A percentile compares a stretch with the other conserved stretches of the same genome.
These are phyloP conservation scores for Papilio xuthus DNA, from an alignment of 1,140 invertebrate genomes.

Conservation along the genomic window DNA sequence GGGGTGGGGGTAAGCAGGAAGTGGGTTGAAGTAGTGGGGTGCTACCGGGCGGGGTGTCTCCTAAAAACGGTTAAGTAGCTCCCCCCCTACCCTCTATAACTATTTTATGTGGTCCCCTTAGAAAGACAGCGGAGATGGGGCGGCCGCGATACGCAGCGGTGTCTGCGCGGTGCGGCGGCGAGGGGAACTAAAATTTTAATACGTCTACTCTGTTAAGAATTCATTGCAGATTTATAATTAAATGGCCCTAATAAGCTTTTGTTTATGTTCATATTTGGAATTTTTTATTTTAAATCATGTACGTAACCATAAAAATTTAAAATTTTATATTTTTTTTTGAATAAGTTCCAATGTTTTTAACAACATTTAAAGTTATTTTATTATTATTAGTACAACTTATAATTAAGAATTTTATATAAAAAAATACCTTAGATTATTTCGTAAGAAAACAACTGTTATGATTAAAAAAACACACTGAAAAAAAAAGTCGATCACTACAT, in stretches of 20 bases:
- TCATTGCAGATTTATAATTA: slow-evolving; percentile 78
- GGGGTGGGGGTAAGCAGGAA: slow-evolving; percentile 63
- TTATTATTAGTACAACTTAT: too few species aligned
- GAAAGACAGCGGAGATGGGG: slow-evolving; percentile 78
- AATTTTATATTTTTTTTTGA: not conserved
- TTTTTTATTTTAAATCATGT: not conserved
- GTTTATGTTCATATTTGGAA: slow-evolving; percentile 47
- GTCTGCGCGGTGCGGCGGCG: slow-evolving; percentile 39
- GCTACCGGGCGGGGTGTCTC: slow-evolving; percentile 74
- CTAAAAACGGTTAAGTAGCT: slow-evolving; percentile 81
- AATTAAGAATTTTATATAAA: too few species aligned
- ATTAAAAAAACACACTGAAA: not conserved
- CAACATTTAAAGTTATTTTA: too few species aligned
- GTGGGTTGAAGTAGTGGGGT: slow-evolving; percentile 70
- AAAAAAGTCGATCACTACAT: too few species aligned
- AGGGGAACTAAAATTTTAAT: slow-evolving; percentile 77
- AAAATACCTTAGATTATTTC: too few species aligned
- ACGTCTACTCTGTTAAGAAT: slow-evolving; percentile 77
- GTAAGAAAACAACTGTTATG: too few species aligned
- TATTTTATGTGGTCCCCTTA: slow-evolving; percentile 81
- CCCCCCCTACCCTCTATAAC: slow-evolving; percentile 77
- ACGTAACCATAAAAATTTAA: not conserved
- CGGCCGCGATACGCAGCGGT: slow-evolving; percentile 67
- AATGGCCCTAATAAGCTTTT: slow-evolving; percentile 71
- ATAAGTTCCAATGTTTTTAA: not conserved